phyloP scores from a whole-genome alignment of 2,113 vertebrate species.

The Lutjanus erythropterus region DNA sequence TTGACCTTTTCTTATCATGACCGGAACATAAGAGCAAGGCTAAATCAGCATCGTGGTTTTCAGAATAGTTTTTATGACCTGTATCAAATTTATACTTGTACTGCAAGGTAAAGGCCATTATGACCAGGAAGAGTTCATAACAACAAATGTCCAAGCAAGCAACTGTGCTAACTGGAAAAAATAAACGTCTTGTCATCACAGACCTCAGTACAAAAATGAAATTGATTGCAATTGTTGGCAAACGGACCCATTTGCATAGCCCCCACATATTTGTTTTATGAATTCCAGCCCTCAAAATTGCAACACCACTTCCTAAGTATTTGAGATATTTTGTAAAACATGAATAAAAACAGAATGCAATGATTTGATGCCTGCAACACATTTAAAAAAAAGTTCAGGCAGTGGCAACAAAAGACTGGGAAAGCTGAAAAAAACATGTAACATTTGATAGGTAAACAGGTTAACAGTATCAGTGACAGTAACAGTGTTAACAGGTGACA shows the following conservation, averaged over 20 bases:
- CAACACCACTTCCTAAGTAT: too few relatives aligned
- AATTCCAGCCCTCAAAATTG: background rate
- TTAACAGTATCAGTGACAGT: too few relatives aligned
- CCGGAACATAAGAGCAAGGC: too few relatives aligned
- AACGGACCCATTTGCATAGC: background rate
- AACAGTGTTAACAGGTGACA: too few relatives aligned
- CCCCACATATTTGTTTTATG: background rate
- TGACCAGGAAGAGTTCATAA: background rate
- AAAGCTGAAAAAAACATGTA: too few relatives aligned
- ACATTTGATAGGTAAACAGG: too few relatives aligned
- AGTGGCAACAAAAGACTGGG: too few relatives aligned
- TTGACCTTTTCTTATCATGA: conserved; percentile 4
- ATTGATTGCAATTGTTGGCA: background rate
- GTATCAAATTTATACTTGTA: too few relatives aligned
- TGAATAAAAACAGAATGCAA: too few relatives aligned
- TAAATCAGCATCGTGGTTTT: background rate
- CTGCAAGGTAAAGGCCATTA: background rate
- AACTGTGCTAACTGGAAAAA: background rate
- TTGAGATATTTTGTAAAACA: too few relatives aligned
- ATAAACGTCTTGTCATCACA: background rate
- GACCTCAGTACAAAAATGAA: background rate
- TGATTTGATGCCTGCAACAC: too few relatives aligned
- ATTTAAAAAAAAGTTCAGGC: too few relatives aligned
- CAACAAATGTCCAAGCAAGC: background rate
- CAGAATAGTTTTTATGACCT: background rate